Evolutionary conservation across 2,888 invertebrate species (phyloP), one percentile per base, ranked within the genome.

Genomic region (Anthrax anthrax): DNA sequence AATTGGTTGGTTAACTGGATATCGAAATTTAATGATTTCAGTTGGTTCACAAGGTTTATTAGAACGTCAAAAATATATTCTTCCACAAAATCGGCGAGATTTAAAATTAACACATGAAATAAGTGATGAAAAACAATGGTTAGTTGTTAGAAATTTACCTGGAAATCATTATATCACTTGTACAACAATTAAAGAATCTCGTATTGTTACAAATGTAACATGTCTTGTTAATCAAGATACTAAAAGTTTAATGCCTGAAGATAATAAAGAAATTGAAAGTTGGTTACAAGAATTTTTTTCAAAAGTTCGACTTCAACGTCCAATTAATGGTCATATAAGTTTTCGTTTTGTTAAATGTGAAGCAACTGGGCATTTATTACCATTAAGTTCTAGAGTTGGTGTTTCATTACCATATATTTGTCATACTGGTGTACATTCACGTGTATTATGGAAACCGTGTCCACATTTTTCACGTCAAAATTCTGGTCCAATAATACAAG

Each of bases 351-450:
- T 83, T 14, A 71, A 78, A 34, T 75, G 78, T 43, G 76, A 78
- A 50, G 72, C 72, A 12, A 70, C 71, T 4, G 70, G 76, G 52
- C 64, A 77, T 56, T 59, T 81, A 42, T 63, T 80, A 34, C 76
- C 79, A 0, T 60, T 81, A 29, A 82, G 84, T 17, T 82, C 83
- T 41, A 73, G 84, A 16, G 80, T 88, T 10, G 87, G 88, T 14
- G 81, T 88, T 2, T 81, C 85, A 0, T 59, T 87, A 53, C 85
- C 87, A 6, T 88, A 87, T 63, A 75, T 88, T 47, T 87, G 86
- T 57, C 80, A 85, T 62, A 80, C 80, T 12, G 74, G 76, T 36
- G 75, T 78, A 4, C 80, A 81, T 60, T 75, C 81, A 0, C 68
- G 78, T 45, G 64, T 81, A 3, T 69, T 81, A 10, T 78, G 77